Evolutionary conservation across 2,797 vertebrate species (phyloP), one percentile per base, ranked within the genome.

Genomic region (Chiroxiphia lanceolata): DNA sequence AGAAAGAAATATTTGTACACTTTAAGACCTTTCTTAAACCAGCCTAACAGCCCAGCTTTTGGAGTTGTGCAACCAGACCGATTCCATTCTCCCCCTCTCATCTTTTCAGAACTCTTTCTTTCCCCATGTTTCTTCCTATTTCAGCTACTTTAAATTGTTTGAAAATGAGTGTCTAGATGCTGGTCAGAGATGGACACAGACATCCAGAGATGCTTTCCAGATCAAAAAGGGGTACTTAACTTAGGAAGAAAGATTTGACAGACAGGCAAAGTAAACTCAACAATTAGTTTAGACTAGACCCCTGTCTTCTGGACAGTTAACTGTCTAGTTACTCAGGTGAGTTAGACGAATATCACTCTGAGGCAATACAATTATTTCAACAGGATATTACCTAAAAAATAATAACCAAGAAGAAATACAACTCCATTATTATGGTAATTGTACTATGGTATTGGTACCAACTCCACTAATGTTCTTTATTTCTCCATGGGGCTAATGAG

Each of bases 391-490:
- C 59, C 18, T 74, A 45, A 91, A 83, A 87, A 59, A 17, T 22
- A 53, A 13, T 33, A 82, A 4, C 36, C 12, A 48, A 54, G 26
- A 82, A 87, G 56, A 93, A 91, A 23, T 56, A 40, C 17, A 51
- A n/a, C 15, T 50, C 31, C 8, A 4, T 60, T 81, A 40, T 59
- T 64, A 26, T 42, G 42, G 13, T 53, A 72, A 40, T 2, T 0
- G 6, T 61, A 68, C 33, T 81, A 23, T 1, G 33, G 10, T 60
- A 72, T 38, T 1, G 0, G 4, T 68, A 75, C 14, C 47, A 69
- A 4, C n/a, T 79, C 51, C 1, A 1, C 7, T 84, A 47, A n/a
- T 0, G 0, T 31, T 15, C 13, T 65, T 65, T 77, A 16, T 44
- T 48, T 53, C 42, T 86, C 50, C 26, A 3, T 34, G 34, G 14